phyloP scores from a whole-genome alignment of 2,888 invertebrate species.

The Heterodera filipjevi region DNA sequence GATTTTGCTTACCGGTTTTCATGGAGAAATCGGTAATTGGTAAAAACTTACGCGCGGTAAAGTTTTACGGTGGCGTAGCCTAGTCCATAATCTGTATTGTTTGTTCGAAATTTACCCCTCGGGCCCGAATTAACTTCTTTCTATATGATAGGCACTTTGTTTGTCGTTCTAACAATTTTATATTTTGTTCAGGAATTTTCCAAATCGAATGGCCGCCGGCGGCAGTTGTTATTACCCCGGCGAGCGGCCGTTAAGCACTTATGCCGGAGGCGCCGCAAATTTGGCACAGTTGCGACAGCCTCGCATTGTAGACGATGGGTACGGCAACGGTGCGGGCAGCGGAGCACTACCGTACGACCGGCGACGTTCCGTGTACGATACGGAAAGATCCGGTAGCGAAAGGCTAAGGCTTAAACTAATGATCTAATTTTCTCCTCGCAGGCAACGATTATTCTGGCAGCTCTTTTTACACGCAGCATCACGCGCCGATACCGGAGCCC shows the following conservation, averaged over 20 bases:
- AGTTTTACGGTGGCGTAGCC: too few relatives aligned
- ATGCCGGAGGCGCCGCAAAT: slow-evolving; percentile 16
- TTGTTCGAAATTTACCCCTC: too few relatives aligned
- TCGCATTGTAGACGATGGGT: slow-evolving; percentile 18
- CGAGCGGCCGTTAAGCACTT: slow-evolving; percentile 26
- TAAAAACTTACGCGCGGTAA: too few relatives aligned
- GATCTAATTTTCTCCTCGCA: not conserved
- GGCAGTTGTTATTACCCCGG: slow-evolving; percentile 30
- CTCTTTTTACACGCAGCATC: slow-evolving; percentile 17
- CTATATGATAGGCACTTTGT: not conserved
- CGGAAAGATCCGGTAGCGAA: slow-evolving; percentile 28
- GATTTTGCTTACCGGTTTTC: too few relatives aligned
- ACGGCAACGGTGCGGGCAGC: slow-evolving; percentile 1
- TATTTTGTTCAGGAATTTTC: not conserved
- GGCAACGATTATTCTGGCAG: slow-evolving; percentile 4
- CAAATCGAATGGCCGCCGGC: slow-evolving; percentile 19
- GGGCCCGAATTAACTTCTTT: too few relatives aligned
- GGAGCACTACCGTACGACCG: slow-evolving; percentile 11
- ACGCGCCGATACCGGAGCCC: slow-evolving; percentile 26
- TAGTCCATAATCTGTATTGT: too few relatives aligned
- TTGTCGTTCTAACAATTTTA: not conserved
- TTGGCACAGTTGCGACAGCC: slow-evolving; percentile 18
- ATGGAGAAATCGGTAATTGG: too few relatives aligned
- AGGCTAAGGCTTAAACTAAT: too few relatives aligned
- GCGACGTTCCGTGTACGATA: slow-evolving; percentile 33